Evolutionary conservation across 2,113 vertebrate genomes (phyloP), one percentile per base, ranked within the genome.

Genomic region (Gallinago media): DNA sequence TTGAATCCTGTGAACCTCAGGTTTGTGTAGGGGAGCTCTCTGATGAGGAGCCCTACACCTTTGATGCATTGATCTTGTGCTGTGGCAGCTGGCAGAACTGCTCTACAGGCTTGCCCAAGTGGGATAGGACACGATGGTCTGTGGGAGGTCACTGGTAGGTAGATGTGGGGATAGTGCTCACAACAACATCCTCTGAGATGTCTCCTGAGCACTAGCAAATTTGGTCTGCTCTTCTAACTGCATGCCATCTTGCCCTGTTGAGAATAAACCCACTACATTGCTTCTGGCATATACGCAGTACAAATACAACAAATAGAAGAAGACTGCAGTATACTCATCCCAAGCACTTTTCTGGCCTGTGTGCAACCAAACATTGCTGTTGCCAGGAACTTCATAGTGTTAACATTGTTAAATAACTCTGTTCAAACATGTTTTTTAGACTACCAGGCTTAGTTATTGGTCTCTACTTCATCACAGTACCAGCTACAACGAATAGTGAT

Each of bases 11-110:
- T 31, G 46, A 54, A 18, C 14, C 15, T 76, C 31, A 23, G 26
- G 31, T 42, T 59, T 65, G 12, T 61, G 27, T 42, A 56, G 32
- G 20, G 17, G 8, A 29, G 4, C 38, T 88, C 18, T 61, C 44
- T 47, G 46, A 23, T 47, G 40, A 82, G 58, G 9, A 82, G 10
- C 25, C 19, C 11, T 2, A 15, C 11, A 4, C 8, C 31, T 59
- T 74, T 73, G 34, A 18, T 29, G 21, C 0, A 0, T 4, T 82
- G 42, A 40, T 49, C 42, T 29, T 83, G 47, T 32, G 25, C 32
- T 58, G 19, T 66, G 52, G 16, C 50, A 90, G 12, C 42, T 66
- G 56, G 6, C 42, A 67, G 19, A 63, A 27, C 62, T 79, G 50
- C 31, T 88, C 6, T 63, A 4, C 13, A 46, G 56, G 34, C 40